phyloP scores from a whole-genome alignment of 2,888 invertebrate species.

The Camptogramma bilineatum region DNA sequence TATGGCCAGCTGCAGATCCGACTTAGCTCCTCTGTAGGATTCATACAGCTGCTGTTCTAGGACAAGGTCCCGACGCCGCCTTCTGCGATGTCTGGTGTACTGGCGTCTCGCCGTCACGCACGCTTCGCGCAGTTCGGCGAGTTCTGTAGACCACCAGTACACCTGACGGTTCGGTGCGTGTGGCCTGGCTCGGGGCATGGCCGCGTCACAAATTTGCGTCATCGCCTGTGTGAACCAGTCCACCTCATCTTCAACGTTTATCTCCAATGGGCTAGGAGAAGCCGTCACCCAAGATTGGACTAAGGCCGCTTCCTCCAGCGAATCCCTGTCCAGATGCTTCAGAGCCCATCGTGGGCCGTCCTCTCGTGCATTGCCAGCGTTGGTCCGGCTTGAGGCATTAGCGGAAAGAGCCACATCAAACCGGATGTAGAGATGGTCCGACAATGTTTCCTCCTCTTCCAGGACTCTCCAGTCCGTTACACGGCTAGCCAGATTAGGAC shows the following conservation, averaged over 20 bases:
- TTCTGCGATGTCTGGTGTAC: not conserved
- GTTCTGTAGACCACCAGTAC: constrained; percentile 5
- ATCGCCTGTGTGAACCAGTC: not conserved
- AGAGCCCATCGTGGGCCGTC: not conserved
- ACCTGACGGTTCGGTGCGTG: not conserved
- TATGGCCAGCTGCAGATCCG: not conserved
- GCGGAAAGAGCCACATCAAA: no score
- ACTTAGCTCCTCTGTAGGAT: not conserved
- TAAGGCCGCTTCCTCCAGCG: not conserved
- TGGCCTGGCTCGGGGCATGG: constrained; percentile 1
- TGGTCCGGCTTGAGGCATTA: no score
- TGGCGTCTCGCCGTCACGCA: not conserved
- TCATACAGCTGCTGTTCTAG: not conserved
- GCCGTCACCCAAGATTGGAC: not conserved
- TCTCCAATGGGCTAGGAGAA: not conserved
- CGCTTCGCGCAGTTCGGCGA: constrained; percentile 4
- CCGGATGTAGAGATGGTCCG: not conserved
- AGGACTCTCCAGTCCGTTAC: not conserved
- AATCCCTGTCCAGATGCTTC: not conserved
- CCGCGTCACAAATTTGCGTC: not conserved
- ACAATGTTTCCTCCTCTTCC: not conserved
- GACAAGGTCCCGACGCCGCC: not conserved
- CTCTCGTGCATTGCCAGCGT: no score
- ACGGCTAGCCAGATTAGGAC: not conserved
- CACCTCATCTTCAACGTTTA: not conserved